These are phyloP conservation scores for Nematopogon swammerdamellus DNA, from an alignment of 2,888 invertebrate genomes.

Conservation along the genomic window DNA sequence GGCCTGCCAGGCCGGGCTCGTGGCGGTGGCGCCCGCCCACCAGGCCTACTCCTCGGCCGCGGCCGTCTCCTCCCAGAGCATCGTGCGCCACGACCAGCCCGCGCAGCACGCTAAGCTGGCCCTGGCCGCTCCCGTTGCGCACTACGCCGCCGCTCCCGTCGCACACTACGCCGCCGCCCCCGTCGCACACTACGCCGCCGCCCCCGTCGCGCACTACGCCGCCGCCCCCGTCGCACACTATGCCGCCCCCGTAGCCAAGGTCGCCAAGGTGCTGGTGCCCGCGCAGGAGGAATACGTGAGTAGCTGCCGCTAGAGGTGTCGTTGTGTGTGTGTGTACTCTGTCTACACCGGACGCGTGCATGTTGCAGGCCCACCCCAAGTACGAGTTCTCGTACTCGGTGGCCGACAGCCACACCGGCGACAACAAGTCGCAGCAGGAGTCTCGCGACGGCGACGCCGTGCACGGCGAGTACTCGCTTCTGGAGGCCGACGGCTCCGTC, in stretches of 20 bases:
- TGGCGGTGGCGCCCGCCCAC: slow-evolving; percentile 2
- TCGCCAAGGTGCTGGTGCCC: too few species aligned
- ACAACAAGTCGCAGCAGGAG: slow-evolving; percentile 38
- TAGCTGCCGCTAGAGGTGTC: too few species aligned
- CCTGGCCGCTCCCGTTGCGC: slow-evolving; percentile 18
- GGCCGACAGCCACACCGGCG: slow-evolving; percentile 30
- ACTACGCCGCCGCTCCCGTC: slow-evolving; percentile 20
- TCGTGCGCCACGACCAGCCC: slow-evolving; percentile 30
- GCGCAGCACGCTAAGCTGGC: slow-evolving; percentile 18
- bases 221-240: slow-evolving; percentile 15
- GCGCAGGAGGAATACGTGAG: slow-evolving; percentile 30
- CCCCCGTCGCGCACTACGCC: slow-evolving; percentile 11
- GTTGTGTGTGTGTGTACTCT: not conserved
- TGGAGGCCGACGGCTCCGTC: slow-evolving; percentile 48
- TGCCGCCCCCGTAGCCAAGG: slow-evolving; percentile 11
- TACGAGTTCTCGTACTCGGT: slow-evolving; percentile 30
- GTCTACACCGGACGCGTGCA: not conserved
- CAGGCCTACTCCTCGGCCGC: slow-evolving; percentile 27
- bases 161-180: slow-evolving; percentile 17
- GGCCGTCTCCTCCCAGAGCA: slow-evolving; percentile 33
- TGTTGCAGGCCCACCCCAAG: too few species aligned
- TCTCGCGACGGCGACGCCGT: slow-evolving; percentile 50
- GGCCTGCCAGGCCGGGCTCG: slow-evolving; percentile 27
- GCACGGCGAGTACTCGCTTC: slow-evolving; percentile 52
- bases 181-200: slow-evolving; percentile 13